These are phyloP conservation scores for Charaxes varanes DNA, from an alignment of 1,140 invertebrate genomes.

Conservation along the genomic window DNA sequence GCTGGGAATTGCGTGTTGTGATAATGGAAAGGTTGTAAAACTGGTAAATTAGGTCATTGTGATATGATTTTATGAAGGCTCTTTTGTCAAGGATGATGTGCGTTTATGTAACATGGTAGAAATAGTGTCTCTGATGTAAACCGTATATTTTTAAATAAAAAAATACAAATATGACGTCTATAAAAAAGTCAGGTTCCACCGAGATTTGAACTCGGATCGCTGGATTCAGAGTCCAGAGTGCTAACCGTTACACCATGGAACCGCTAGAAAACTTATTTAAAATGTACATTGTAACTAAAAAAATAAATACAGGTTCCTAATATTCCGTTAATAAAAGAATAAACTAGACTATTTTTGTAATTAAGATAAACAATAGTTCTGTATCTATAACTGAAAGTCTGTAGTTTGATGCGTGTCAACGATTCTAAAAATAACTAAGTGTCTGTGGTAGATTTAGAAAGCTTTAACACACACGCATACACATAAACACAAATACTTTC, in stretches of 20 bases:
- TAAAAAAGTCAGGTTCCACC: conserved; percentile 61
- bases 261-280: conserved; percentile 14
- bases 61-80: conserved; percentile 10
- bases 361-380: no score
- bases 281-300: neutral
- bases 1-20: conserved; percentile 14
- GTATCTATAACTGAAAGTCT: no score
- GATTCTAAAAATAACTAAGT: neutral
- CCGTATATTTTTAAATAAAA: neutral
- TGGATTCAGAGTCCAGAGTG: conserved; percentile 73
- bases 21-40: conserved; percentile 14
- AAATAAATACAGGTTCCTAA: no score
- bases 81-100: neutral
- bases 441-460: neutral
- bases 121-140: neutral
- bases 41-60: conserved; percentile 16
- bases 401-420: no score
- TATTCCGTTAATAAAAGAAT: no score
- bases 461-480: no score
- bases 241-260: conserved; percentile 73
- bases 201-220: conserved; percentile 74
- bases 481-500: no score
- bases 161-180: neutral
- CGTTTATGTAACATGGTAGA: neutral
- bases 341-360: no score